Conservation (phyloP, 2,888 invertebrate genomes). For the Cephus sareptanus region DNA sequence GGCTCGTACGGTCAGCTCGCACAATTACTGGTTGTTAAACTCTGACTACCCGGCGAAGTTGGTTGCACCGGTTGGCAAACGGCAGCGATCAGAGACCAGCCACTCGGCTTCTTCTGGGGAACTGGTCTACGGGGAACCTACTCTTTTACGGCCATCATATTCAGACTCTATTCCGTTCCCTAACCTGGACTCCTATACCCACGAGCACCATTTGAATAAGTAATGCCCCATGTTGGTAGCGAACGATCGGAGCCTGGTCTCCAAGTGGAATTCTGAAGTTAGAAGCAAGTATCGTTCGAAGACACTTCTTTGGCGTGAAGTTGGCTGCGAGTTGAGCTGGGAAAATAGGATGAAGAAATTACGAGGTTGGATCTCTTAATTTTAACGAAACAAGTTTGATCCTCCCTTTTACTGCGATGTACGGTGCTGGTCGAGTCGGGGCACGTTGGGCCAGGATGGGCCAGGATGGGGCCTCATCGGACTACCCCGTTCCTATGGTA, state of each 20-base stretch:
- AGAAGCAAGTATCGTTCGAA: background rate
- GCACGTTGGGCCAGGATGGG: conserved; percentile 5
- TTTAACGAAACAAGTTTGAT: conserved; percentile 54
- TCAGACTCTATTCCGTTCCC: background rate
- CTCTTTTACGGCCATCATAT: background rate
- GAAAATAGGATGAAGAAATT: conserved; percentile 60
- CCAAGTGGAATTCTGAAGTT: background rate
- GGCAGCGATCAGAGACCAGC: background rate
- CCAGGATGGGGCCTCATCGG: background rate
- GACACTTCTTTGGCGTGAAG: background rate
- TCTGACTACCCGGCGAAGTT: conserved; percentile 37
- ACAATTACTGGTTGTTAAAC: conserved; percentile 62
- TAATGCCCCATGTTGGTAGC: background rate
- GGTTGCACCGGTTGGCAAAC: conserved; percentile 21
- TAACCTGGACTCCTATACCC: background rate
- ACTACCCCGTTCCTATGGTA: conserved; percentile 16
- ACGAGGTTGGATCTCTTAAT: conserved; percentile 60
- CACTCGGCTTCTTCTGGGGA: background rate
- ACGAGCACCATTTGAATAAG: background rate
- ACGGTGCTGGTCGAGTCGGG: conserved; percentile 9
- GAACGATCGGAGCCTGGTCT: background rate
- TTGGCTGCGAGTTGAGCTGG: background rate
- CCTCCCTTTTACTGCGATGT: conserved; percentile 24
- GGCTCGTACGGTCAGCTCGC: conserved; percentile 52
- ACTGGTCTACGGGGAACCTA: background rate